Conservation (phyloP, 2,113 vertebrate genomes). For the Halcyon malimbica region DNA sequence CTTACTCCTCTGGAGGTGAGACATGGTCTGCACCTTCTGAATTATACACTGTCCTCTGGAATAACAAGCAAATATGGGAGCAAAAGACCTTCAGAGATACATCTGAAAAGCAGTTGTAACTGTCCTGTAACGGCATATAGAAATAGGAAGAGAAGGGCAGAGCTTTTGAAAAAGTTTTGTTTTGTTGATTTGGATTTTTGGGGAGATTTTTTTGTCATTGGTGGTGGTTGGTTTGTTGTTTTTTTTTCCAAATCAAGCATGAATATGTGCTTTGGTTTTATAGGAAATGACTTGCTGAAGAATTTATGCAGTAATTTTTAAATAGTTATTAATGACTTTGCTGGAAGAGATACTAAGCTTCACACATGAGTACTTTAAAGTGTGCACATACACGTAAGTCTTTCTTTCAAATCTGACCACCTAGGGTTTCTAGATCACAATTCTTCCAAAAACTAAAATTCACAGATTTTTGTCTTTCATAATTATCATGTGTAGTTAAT, state of each 20-base stretch:
- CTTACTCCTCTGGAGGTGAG: background rate
- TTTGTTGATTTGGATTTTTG: background rate
- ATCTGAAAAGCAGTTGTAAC: background rate
- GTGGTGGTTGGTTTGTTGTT: background rate
- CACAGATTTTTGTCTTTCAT: background rate
- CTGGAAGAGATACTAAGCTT: background rate
- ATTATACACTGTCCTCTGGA: background rate
- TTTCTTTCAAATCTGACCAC: background rate
- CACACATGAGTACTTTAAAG: background rate
- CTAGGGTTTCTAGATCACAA: background rate
- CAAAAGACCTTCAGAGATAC: background rate
- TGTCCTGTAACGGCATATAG: background rate
- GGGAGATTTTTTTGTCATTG: background rate
- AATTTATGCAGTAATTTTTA: background rate
- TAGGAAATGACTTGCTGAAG: background rate
- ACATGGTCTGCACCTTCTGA: background rate
- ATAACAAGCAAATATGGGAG: background rate
- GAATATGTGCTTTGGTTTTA: background rate
- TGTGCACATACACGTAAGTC: background rate
- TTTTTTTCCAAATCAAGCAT: background rate
- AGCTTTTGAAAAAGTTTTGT: background rate
- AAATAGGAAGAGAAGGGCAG: background rate
- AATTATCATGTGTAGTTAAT: background rate
- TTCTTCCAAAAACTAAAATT: background rate
- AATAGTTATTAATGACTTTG: background rate